Percentiles rank a stretch among this genome's conserved stretches.
Conservation (phyloP, 1,140 invertebrate genomes). For the Diprion similis region DNA sequence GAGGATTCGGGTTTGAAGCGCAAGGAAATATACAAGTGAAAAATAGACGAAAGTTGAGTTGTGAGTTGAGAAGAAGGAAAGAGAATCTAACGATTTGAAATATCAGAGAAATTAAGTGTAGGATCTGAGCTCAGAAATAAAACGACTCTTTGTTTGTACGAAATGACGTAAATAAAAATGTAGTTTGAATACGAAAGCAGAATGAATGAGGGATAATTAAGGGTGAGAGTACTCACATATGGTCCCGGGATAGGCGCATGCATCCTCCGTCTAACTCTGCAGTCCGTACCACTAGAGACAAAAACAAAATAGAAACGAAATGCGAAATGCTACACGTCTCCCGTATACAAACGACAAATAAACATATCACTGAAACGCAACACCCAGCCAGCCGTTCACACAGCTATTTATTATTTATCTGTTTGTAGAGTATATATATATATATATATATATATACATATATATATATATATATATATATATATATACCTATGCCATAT, state of each 20-base stretch:
- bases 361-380: constrained; percentile 9
- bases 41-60: too few relatives aligned
- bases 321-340: constrained; percentile 29
- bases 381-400: constrained; percentile 13
- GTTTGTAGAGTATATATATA: too few relatives aligned
- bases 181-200: neutral
- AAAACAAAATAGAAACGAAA: constrained; percentile 57
- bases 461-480: too few relatives aligned
- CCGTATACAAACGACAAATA: neutral
- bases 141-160: too few relatives aligned
- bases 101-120: too few relatives aligned
- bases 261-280: constrained; percentile 65
- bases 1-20: neutral
- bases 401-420: neutral
- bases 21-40: neutral
- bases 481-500: too few relatives aligned
- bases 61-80: too few relatives aligned
- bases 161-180: too few relatives aligned
- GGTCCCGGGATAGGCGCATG: constrained; percentile 63
- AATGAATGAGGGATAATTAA: constrained; percentile 26
- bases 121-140: too few relatives aligned
- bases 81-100: too few relatives aligned
- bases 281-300: constrained; percentile 64
- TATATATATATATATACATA: too few relatives aligned
- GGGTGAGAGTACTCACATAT: constrained; percentile 59